Percentiles rank a stretch among this genome's conserved stretches.
These are phyloP conservation scores for Gouania willdenowi DNA, from an alignment of 2,797 vertebrate species.

Conservation along the genomic window DNA sequence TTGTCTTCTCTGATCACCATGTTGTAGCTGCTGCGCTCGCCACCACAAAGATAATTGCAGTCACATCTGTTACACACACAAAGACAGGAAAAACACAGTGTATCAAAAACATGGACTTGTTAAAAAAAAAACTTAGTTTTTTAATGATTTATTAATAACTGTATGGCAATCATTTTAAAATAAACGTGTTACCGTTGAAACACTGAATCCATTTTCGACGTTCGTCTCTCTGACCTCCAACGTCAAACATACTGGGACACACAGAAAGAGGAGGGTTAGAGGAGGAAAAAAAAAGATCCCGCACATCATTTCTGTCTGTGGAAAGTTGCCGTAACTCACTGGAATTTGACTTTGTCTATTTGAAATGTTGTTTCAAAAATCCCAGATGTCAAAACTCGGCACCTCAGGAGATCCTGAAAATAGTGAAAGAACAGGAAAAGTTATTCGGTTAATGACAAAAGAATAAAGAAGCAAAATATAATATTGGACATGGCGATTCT, in stretches of 20 bases:
- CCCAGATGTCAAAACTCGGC: constrained; percentile 96
- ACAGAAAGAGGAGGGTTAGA: background rate
- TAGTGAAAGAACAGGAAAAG: background rate
- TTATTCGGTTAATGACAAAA: background rate
- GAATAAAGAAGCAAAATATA: background rate
- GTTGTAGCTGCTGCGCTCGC: constrained; percentile 98
- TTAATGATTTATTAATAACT: too few species aligned
- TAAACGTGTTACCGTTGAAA: constrained; percentile 86
- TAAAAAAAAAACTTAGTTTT: background rate
- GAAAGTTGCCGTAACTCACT: constrained; percentile 75
- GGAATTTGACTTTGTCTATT: constrained; percentile 99
- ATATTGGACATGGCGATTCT: too few species aligned
- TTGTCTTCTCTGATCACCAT: constrained; percentile 99
- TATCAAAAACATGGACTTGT: background rate
- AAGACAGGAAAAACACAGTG: background rate
- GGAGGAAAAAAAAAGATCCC: too few species aligned
- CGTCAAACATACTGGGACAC: constrained; percentile 91
- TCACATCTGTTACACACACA: constrained; percentile 81
- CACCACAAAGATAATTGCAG: constrained; percentile 96
- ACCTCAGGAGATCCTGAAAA: constrained; percentile 92
- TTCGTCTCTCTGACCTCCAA: constrained; percentile 95
- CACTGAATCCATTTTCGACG: constrained; percentile 99
- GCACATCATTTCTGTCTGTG: too few species aligned
- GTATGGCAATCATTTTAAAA: background rate
- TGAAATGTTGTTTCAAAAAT: constrained; percentile 99